Percentiles rank a stretch among this genome's conserved stretches.
These are phyloP conservation scores for Cyclura pinguis DNA, from an alignment of 2,797 vertebrate species.

Conservation along the genomic window DNA sequence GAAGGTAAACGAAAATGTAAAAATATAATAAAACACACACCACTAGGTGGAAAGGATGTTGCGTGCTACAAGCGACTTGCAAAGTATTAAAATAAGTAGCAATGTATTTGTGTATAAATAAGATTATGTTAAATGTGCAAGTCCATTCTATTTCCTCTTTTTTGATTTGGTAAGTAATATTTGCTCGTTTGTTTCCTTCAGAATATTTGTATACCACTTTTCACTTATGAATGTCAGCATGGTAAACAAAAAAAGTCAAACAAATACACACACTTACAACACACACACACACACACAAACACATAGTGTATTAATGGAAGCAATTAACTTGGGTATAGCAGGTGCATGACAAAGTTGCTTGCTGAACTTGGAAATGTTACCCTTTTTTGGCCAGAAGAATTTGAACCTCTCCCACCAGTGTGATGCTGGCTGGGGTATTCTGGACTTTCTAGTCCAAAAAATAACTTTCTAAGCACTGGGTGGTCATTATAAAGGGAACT, in stretches of 20 bases:
- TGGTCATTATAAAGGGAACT: not conserved
- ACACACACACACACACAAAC: no score
- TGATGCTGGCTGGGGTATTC: no score
- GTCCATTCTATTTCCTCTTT: not conserved
- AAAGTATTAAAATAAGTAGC: not conserved
- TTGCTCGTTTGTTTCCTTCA: not conserved
- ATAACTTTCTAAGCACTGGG: not conserved
- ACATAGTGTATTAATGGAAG: not conserved
- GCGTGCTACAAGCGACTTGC: not conserved
- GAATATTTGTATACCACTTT: not conserved
- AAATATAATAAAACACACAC: not conserved
- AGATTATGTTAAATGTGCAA: not conserved
- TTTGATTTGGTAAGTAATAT: not conserved
- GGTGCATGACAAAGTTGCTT: not conserved
- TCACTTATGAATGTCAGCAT: no score
- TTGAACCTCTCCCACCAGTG: no score
- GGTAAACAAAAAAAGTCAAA: no score
- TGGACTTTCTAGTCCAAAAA: no score
- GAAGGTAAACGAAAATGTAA: not conserved
- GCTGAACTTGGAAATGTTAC: no score
- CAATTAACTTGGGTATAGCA: not conserved
- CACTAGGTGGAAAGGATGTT: not conserved
- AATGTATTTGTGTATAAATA: not conserved
- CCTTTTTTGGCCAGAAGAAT: no score
- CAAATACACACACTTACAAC: no score